These are phyloP conservation scores for Steatocranus sp. DNA, from an alignment of 2,797 vertebrate species.

Conservation along the genomic window DNA sequence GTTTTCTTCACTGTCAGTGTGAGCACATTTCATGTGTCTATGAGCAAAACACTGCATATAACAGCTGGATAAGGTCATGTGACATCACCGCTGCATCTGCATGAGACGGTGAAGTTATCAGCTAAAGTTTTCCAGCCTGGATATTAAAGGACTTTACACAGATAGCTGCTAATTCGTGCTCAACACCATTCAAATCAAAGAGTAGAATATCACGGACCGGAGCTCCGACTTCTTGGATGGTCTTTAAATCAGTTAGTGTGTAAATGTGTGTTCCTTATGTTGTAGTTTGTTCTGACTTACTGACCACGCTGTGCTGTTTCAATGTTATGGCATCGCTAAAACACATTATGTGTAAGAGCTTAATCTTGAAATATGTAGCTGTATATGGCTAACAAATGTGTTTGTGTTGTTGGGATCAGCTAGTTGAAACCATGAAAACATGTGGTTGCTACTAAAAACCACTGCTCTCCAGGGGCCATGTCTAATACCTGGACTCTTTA, in stretches of 20 bases:
- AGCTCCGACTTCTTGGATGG: not conserved
- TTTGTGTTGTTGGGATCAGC: not conserved
- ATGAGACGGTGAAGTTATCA: not conserved
- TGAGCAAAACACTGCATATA: not conserved
- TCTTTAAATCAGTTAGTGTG: not conserved
- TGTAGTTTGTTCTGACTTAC: not conserved
- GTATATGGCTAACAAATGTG: not conserved
- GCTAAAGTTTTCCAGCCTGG: not conserved
- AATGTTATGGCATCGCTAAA: not conserved
- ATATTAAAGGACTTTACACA: not conserved
- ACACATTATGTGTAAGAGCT: not conserved
- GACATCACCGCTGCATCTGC: not conserved
- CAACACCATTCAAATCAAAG: not conserved
- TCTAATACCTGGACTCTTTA: not conserved
- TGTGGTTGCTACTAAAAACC: not conserved
- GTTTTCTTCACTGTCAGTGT: not conserved
- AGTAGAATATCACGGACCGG: fast-evolving
- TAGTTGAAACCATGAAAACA: not conserved
- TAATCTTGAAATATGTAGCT: not conserved
- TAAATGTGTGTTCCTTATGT: not conserved
- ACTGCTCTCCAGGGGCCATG: not conserved
- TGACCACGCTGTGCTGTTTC: not conserved
- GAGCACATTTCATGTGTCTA: not conserved
- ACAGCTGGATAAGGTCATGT: not conserved
- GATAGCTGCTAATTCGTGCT: not conserved